phyloP scores from a whole-genome alignment of 2,888 invertebrate species.

The Eupithecia vulgata region DNA sequence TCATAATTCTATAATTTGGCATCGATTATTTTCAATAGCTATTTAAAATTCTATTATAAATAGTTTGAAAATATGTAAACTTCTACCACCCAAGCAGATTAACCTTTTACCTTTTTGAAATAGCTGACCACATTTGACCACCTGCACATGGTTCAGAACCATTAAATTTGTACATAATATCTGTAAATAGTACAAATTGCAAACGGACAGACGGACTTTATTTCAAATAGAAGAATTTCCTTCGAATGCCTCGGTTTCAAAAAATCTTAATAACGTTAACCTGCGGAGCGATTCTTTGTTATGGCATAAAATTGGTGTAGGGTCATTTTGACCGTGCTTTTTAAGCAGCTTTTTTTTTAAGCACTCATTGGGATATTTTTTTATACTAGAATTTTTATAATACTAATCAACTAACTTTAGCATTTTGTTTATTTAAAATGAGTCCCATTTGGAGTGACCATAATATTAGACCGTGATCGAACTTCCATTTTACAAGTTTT shows the following conservation, averaged over 20 bases:
- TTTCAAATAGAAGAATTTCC: background rate
- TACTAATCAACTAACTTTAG: background rate
- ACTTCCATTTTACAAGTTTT: too few species aligned
- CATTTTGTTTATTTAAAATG: background rate
- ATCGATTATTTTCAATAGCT: background rate
- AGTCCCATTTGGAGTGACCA: too few species aligned
- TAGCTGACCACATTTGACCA: background rate
- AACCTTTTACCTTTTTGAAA: background rate
- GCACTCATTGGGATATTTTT: background rate
- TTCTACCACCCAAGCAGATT: background rate
- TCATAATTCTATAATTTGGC: too few species aligned
- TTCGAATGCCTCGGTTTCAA: background rate
- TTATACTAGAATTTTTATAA: background rate
- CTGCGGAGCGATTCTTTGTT: background rate
- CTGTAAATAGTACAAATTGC: constrained; percentile 1
- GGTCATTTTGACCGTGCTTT: background rate
- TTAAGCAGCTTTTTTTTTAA: background rate
- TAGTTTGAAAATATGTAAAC: background rate
- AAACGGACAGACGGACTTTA: background rate
- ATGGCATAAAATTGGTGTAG: background rate
- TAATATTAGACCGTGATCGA: too few species aligned
- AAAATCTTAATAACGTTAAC: background rate
- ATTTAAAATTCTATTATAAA: background rate
- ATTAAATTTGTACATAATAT: background rate
- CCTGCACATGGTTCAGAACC: background rate